Percentiles rank a stretch among this genome's conserved stretches.
phyloP scores from a whole-genome alignment of 2,797 vertebrate genomes.

The Hapalemur alaotrensis region DNA sequence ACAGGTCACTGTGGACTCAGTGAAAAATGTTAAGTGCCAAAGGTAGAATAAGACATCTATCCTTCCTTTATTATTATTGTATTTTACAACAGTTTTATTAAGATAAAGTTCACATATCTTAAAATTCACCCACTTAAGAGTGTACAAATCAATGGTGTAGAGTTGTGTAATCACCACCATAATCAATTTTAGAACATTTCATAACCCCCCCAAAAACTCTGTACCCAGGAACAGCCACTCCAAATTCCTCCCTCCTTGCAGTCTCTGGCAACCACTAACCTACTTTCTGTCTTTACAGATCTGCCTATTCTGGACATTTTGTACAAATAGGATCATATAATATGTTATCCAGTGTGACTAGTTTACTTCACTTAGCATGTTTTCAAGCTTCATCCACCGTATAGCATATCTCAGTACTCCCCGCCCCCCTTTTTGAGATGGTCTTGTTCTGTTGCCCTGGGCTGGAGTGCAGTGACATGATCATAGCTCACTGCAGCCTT shows the following conservation, averaged over 20 bases:
- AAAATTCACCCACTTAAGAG: not conserved
- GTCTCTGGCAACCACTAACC: not conserved
- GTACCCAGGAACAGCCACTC: not conserved
- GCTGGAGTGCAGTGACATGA: not conserved
- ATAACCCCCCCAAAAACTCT: not conserved
- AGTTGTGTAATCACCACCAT: not conserved
- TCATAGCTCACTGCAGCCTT: not conserved
- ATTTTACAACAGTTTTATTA: not conserved
- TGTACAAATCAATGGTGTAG: not conserved
- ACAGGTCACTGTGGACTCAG: not conserved
- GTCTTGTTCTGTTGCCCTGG: not conserved
- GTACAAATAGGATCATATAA: not conserved
- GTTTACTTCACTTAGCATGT: not conserved
- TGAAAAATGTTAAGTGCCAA: not conserved
- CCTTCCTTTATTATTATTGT: not conserved
- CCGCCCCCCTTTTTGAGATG: not conserved
- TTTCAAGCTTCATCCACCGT: not conserved
- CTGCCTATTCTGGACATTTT: not conserved
- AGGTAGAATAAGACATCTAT: not conserved
- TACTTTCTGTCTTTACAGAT: not conserved
- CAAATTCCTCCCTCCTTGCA: not conserved
- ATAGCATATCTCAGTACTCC: not conserved
- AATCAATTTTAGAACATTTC: not conserved
- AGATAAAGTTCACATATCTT: not conserved
- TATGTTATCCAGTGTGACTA: not conserved